Conservation (phyloP, 2,888 invertebrate genomes). For the Drosophila tanythrix region DNA sequence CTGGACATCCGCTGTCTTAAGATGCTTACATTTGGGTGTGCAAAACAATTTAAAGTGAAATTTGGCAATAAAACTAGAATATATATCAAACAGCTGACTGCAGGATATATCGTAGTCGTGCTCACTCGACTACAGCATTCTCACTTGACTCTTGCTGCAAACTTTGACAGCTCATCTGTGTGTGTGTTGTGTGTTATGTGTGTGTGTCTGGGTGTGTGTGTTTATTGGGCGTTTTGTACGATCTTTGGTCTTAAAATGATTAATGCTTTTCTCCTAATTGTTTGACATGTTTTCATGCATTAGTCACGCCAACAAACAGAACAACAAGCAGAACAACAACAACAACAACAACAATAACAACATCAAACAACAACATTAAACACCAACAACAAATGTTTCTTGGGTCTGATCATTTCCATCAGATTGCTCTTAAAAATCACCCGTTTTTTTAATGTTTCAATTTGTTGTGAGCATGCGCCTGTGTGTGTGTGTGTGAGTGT, state of each 20-base stretch:
- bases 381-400: constrained; percentile 15
- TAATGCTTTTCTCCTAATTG: constrained; percentile 61
- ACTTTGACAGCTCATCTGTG: constrained; percentile 39
- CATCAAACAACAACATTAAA: constrained; percentile 5
- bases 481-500: neutral
- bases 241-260: constrained; percentile 46
- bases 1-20: too few species aligned
- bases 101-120: neutral
- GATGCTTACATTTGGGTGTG: too few species aligned
- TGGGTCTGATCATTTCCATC: constrained; percentile 31
- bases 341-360: constrained; percentile 6
- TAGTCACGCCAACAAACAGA: constrained; percentile 49
- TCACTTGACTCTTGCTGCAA: neutral
- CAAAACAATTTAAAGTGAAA: neutral
- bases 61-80: neutral
- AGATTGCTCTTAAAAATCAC: constrained; percentile 25
- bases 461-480: constrained; percentile 5
- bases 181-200: constrained; percentile 10
- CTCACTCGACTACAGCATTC: neutral
- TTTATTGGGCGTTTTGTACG: constrained; percentile 55
- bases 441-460: constrained; percentile 15
- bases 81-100: neutral
- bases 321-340: neutral
- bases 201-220: constrained; percentile 32
- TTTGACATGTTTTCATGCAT: constrained; percentile 56